Conservation (phyloP, 2,113 vertebrate genomes). For the Neolamprologus sp. region DNA sequence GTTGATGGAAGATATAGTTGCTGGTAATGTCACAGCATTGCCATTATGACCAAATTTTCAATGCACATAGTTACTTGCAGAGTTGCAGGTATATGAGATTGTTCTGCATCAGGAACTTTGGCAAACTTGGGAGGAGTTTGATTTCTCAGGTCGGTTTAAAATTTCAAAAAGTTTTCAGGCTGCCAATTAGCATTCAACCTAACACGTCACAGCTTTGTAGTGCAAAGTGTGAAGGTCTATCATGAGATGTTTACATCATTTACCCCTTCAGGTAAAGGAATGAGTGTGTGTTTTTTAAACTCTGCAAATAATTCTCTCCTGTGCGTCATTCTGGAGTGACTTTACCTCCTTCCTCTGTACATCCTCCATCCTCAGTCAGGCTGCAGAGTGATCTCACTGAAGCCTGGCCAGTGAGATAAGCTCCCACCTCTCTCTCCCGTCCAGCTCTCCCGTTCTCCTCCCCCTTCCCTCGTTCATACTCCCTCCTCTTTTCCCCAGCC, state of each 20-base stretch:
- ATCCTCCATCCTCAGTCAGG: constrained; percentile 28
- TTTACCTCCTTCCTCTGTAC: constrained; percentile 2
- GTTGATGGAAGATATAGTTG: background rate
- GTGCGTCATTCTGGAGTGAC: constrained; percentile 4
- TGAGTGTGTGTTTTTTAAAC: background rate
- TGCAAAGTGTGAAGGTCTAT: background rate
- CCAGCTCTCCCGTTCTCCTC: constrained; percentile 16
- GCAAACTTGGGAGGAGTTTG: background rate
- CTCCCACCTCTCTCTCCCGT: constrained; percentile 34
- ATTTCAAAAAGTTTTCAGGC: background rate
- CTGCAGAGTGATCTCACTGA: constrained; percentile 52
- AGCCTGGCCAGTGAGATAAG: constrained; percentile 62
- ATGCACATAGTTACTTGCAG: background rate
- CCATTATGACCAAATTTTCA: background rate
- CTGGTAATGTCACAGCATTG: background rate
- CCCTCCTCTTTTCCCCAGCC: background rate
- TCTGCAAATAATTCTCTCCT: background rate
- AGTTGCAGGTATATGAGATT: background rate
- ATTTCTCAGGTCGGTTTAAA: background rate
- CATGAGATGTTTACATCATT: background rate
- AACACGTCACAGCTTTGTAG: background rate
- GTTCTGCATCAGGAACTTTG: background rate
- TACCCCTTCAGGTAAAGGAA: background rate
- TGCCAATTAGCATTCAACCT: background rate
- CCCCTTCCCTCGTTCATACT: background rate